Percentiles rank a stretch among this genome's conserved stretches.
Conservation (phyloP, 2,113 vertebrate species). For the Antechinus flavipes region DNA sequence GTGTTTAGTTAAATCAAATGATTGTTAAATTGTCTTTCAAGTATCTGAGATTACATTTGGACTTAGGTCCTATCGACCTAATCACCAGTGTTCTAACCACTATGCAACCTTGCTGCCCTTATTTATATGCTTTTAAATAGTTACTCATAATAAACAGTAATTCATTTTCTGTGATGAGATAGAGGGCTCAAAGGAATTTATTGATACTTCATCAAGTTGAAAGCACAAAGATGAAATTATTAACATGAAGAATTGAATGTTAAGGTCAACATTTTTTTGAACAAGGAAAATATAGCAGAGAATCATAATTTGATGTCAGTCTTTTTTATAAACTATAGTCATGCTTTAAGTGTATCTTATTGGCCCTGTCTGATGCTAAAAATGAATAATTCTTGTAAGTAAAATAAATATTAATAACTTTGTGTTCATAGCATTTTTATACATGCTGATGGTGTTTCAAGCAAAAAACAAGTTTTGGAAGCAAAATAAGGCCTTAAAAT, state of each 20-base stretch:
- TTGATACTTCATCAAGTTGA: neutral
- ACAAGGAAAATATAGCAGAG: neutral
- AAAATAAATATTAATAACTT: neutral
- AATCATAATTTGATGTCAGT: neutral
- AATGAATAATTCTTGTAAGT: neutral
- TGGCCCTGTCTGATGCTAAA: neutral
- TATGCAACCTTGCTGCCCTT: no score
- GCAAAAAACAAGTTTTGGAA: neutral
- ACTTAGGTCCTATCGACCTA: no score
- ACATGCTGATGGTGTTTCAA: neutral
- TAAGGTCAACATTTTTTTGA: neutral
- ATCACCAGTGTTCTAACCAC: no score
- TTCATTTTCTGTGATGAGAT: no score
- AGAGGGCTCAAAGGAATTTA: no score
- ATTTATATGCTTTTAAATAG: no score
- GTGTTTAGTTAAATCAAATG: neutral
- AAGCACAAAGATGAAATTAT: neutral
- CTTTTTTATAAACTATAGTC: neutral
- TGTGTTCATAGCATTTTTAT: neutral
- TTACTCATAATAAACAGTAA: no score
- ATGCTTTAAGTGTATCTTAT: neutral
- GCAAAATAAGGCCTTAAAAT: neutral
- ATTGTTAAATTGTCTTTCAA: neutral
- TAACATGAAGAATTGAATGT: neutral
- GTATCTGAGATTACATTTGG: no score